A percentile compares a stretch with the other conserved stretches of the same genome.
These are phyloP conservation scores for Pachycephus smyrnensis DNA, from an alignment of 2,888 invertebrate species.

Conservation along the genomic window DNA sequence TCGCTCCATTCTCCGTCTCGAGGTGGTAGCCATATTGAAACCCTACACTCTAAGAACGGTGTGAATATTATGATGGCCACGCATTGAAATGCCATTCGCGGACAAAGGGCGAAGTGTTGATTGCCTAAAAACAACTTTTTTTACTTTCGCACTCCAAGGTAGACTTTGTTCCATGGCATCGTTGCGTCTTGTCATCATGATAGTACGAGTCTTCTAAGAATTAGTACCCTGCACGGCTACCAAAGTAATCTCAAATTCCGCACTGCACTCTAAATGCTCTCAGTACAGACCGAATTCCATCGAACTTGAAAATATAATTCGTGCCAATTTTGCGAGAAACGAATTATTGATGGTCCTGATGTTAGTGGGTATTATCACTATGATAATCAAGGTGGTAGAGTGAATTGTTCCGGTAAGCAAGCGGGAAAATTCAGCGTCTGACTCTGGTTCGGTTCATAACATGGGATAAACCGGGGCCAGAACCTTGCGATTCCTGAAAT, in stretches of 20 bases:
- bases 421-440: not conserved
- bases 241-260: not conserved
- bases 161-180: conserved; percentile 21
- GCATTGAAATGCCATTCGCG: conserved; percentile 60
- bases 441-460: not conserved
- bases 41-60: conserved; percentile 55
- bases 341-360: not conserved
- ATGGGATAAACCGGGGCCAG: not conserved
- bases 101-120: conserved; percentile 63
- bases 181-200: conserved; percentile 15
- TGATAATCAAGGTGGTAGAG: not conserved
- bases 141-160: conserved; percentile 23
- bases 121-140: conserved; percentile 61
- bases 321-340: not conserved
- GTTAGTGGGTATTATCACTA: not conserved
- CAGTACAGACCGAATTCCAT: not conserved
- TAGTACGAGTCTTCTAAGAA: not conserved
- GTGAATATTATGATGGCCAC: conserved; percentile 66
- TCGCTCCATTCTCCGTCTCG: conserved; percentile 36
- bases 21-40: conserved; percentile 55
- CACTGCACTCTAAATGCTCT: no score
- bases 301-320: not conserved
- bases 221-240: not conserved
- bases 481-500: conserved; percentile 28
- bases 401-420: not conserved